phyloP scores from a whole-genome alignment of 2,113 vertebrate species.

The Megaleporinus macrocephalus region DNA sequence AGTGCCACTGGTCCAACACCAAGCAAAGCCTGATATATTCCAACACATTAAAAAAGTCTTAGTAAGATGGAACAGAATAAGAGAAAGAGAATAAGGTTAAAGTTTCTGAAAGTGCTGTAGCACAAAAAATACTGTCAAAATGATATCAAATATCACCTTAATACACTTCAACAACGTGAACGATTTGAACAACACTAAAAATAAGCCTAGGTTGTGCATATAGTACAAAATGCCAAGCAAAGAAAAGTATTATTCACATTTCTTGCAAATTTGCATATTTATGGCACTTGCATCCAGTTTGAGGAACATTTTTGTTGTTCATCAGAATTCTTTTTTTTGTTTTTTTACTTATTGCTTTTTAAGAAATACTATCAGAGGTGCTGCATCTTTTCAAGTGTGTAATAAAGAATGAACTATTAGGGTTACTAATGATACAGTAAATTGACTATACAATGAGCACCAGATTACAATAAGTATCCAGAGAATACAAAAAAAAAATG shows the following conservation, averaged over 20 bases:
- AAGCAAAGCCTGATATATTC: conserved; percentile 36
- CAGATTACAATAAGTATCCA: background rate
- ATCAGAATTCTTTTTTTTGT: background rate
- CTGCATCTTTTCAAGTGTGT: background rate
- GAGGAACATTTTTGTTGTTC: background rate
- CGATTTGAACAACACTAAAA: background rate
- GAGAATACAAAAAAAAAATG: background rate
- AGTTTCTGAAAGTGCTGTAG: background rate
- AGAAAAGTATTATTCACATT: conserved; percentile 74
- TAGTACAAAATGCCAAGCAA: conserved; percentile 44
- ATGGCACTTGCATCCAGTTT: conserved; percentile 14
- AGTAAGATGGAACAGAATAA: background rate
- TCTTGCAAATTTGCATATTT: conserved; percentile 53
- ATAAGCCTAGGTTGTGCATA: conserved; percentile 16
- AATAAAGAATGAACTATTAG: background rate
- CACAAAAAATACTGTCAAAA: background rate
- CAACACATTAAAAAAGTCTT: conserved; percentile 6
- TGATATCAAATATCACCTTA: background rate
- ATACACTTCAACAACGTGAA: conserved; percentile 5
- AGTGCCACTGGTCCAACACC: conserved; percentile 31
- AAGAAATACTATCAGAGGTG: background rate
- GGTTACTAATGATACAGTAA: conserved; percentile 2
- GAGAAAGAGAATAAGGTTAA: background rate
- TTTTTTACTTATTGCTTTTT: background rate
- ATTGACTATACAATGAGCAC: background rate